phyloP scores from a whole-genome alignment of 2,113 vertebrate species.

The Athene noctua region DNA sequence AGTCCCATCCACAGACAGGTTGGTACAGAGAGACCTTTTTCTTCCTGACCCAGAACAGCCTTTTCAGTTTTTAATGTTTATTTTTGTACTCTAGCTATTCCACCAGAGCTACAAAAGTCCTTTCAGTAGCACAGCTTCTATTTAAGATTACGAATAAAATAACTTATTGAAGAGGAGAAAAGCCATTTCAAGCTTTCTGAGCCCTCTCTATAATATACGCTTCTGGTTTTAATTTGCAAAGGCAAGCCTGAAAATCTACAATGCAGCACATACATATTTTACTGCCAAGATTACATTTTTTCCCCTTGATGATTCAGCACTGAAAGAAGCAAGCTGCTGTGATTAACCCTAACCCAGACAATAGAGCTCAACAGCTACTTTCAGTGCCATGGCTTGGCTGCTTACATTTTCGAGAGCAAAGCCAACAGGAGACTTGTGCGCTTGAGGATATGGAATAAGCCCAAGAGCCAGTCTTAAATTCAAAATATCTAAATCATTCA shows the following conservation, averaged over 20 bases:
- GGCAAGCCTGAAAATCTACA: constrained; percentile 61
- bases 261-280: constrained; percentile 59
- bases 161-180: constrained; percentile 45
- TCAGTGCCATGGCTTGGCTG: neutral
- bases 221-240: constrained; percentile 62
- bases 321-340: constrained; percentile 5
- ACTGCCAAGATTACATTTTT: constrained; percentile 68
- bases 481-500: neutral
- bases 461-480: neutral
- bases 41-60: constrained; percentile 2
- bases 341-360: constrained; percentile 59
- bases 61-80: constrained; percentile 33
- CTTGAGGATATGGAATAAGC: neutral
- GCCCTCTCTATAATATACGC: neutral
- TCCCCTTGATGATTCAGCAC: constrained; percentile 62
- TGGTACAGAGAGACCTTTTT: constrained; percentile 15
- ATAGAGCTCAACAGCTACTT: neutral
- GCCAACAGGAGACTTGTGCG: neutral
- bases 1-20: neutral
- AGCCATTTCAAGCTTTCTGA: constrained; percentile 50
- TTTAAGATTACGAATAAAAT: constrained; percentile 37
- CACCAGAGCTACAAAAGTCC: constrained; percentile 1
- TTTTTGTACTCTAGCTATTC: constrained; percentile 22
- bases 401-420: neutral
- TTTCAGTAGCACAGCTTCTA: constrained; percentile 26